Conservation (phyloP, 2,113 vertebrate genomes). For the Paedocypris sp. region DNA sequence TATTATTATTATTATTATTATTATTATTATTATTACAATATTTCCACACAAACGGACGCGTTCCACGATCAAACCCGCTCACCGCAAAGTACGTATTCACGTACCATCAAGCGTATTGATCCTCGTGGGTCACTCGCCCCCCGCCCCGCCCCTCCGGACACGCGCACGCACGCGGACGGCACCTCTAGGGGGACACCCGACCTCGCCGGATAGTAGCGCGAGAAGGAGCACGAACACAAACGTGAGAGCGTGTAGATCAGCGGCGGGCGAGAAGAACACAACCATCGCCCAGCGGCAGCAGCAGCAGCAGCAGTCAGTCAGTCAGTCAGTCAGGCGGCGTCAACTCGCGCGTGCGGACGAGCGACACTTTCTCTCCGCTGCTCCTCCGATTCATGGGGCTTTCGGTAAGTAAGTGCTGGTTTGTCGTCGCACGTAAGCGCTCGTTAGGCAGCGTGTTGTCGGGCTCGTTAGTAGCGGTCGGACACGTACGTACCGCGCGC, state of each 20-base stretch:
- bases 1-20: too few species aligned
- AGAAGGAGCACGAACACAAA: constrained; percentile 11
- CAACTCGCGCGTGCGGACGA: not conserved
- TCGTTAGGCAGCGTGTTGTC: not conserved
- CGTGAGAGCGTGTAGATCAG: constrained; percentile 23
- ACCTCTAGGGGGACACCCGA: constrained; percentile 49
- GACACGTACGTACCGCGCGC: not conserved
- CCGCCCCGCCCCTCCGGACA: not conserved
- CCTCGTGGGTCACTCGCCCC: too few species aligned
- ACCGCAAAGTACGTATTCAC: too few species aligned
- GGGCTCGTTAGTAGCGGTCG: not conserved
- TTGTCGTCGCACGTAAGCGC: not conserved
- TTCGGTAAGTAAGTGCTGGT: constrained; percentile 13
- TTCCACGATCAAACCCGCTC: too few species aligned
- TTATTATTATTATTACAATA: too few species aligned
- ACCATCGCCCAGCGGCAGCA: constrained; percentile 21
- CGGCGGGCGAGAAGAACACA: not conserved
- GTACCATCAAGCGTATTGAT: too few species aligned
- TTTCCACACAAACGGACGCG: too few species aligned
- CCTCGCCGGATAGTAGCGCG: constrained; percentile 12
- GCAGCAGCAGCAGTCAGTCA: too few species aligned
- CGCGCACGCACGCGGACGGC: not conserved
- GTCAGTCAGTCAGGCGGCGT: not conserved
- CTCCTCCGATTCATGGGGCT: constrained; percentile 9
- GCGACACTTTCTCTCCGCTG: not conserved